A percentile compares a stretch with the other conserved stretches of the same genome.
Evolutionary conservation across 2,888 invertebrate species (phyloP).

Genomic region (Colostygia pectinataria): DNA sequence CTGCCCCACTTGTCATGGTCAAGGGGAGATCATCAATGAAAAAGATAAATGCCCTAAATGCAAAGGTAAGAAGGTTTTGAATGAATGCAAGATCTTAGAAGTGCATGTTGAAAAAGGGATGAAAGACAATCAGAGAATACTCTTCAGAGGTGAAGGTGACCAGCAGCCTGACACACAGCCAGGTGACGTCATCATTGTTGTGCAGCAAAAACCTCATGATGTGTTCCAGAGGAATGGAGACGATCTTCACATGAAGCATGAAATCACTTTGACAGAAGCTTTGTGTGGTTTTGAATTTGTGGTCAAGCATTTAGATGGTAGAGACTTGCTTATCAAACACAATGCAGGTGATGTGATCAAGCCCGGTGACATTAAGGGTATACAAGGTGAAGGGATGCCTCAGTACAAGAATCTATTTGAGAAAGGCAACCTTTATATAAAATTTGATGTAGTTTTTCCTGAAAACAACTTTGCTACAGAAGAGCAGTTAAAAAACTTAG

Average conservation of each 20-base stretch:
- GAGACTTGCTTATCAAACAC: slow-evolving; percentile 90
- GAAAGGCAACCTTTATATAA: slow-evolving; percentile 93
- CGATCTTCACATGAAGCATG: slow-evolving; percentile 88
- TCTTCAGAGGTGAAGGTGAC: slow-evolving; percentile 94
- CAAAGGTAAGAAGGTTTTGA: slow-evolving; percentile 91
- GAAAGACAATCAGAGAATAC: slow-evolving; percentile 92
- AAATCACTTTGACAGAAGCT: slow-evolving; percentile 92
- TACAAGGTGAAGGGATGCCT: slow-evolving; percentile 96
- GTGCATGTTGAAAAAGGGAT: slow-evolving; percentile 95
- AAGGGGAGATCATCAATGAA: slow-evolving; percentile 89
- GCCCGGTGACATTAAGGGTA: slow-evolving; percentile 90
- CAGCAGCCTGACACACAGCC: slow-evolving; percentile 93
- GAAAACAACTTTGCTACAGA: slow-evolving; percentile 89
- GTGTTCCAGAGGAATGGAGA: slow-evolving; percentile 90
- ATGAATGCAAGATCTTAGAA: slow-evolving; percentile 92
- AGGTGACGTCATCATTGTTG: slow-evolving; percentile 94
- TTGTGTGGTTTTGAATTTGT: slow-evolving; percentile 94
- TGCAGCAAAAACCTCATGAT: slow-evolving; percentile 91
- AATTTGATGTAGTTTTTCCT: slow-evolving; percentile 94
- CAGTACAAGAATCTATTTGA: slow-evolving; percentile 91
- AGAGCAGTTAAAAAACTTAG: slow-evolving; percentile 86
- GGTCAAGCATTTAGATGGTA: slow-evolving; percentile 94
- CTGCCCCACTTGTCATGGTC: slow-evolving; percentile 85
- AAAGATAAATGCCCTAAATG: slow-evolving; percentile 92
- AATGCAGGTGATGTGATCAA: slow-evolving; percentile 92